phyloP scores from a whole-genome alignment of 2,888 invertebrate species.

The Aphidoletes aphidimyza region DNA sequence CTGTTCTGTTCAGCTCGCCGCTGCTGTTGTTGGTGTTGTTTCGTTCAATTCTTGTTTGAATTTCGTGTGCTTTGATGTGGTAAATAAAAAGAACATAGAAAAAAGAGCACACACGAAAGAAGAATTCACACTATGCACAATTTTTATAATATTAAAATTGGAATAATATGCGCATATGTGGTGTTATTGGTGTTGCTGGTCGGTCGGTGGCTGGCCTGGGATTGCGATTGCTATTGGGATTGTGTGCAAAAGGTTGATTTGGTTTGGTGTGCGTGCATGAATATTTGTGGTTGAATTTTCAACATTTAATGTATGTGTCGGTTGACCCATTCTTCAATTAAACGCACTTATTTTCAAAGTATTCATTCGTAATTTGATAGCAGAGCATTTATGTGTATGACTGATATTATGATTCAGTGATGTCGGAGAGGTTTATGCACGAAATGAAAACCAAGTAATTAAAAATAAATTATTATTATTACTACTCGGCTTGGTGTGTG shows the following conservation, averaged over 20 bases:
- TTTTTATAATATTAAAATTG: background rate
- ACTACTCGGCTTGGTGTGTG: background rate
- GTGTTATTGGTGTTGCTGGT: background rate
- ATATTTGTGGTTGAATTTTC: slow-evolving; percentile 21
- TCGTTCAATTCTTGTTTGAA: slow-evolving; percentile 3
- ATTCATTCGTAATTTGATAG: slow-evolving; percentile 24
- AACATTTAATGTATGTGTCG: slow-evolving; percentile 43
- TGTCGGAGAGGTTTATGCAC: slow-evolving; percentile 40
- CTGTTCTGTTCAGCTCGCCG: no score
- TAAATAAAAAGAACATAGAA: slow-evolving; percentile 26
- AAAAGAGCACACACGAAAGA: background rate
- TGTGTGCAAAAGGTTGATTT: slow-evolving; percentile 28
- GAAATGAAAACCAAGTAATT: slow-evolving; percentile 49
- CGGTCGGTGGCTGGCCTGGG: background rate
- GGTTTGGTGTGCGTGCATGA: slow-evolving; percentile 25
- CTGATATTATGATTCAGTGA: slow-evolving; percentile 42
- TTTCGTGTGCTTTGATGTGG: slow-evolving; percentile 27
- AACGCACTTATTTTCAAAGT: slow-evolving; percentile 17
- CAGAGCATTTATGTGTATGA: slow-evolving; percentile 44
- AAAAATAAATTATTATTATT: slow-evolving; percentile 48
- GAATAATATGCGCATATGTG: background rate
- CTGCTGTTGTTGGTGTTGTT: background rate
- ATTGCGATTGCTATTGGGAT: no score
- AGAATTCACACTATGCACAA: slow-evolving; percentile 22
- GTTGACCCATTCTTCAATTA: slow-evolving; percentile 49